A percentile compares a stretch with the other conserved stretches of the same genome.
Conservation (phyloP, 2,797 vertebrate species). For the Taenioides sp. region DNA sequence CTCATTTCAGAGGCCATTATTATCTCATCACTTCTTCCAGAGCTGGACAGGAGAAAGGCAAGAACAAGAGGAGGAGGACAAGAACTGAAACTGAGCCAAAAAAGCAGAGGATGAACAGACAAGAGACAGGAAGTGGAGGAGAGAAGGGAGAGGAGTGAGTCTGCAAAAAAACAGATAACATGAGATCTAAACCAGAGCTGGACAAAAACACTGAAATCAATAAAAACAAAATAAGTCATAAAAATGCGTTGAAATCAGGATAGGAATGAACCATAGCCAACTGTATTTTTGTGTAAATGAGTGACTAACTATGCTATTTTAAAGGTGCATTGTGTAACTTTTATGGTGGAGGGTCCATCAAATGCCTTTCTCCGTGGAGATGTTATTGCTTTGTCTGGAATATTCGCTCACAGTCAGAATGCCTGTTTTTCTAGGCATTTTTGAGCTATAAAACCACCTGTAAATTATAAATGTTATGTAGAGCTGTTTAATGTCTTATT, state of each 20-base stretch:
- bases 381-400: too few species aligned
- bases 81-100: background rate
- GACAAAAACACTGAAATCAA: background rate
- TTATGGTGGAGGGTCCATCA: too few species aligned
- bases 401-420: too few species aligned
- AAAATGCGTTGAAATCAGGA: background rate
- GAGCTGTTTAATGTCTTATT: too few species aligned
- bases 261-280: background rate
- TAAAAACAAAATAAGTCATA: slow-evolving; percentile 6
- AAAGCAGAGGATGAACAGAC: background rate
- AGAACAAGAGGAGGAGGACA: slow-evolving; percentile 2
- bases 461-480: too few species aligned
- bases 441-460: too few species aligned
- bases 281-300: background rate
- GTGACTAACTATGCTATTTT: background rate
- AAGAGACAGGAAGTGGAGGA: background rate
- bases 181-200: slow-evolving; percentile 1
- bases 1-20: slow-evolving; percentile 7
- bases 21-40: slow-evolving; percentile 6
- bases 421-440: too few species aligned
- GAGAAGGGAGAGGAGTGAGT: background rate
- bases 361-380: too few species aligned
- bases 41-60: slow-evolving; percentile 29
- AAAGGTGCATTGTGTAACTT: background rate
- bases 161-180: background rate